Conservation (phyloP, 2,888 invertebrate genomes). For the Cancer borealis region DNA sequence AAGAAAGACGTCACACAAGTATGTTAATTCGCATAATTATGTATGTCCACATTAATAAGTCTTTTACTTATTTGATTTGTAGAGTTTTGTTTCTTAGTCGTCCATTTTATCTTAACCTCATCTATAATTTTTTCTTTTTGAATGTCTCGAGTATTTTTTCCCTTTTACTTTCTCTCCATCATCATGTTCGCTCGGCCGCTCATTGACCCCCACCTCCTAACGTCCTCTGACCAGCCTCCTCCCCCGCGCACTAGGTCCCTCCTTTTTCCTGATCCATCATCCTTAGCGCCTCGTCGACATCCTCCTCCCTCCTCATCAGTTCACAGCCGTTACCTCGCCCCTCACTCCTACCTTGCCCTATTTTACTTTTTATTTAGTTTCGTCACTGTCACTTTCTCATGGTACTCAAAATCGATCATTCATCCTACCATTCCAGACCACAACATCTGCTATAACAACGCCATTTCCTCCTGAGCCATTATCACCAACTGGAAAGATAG, state of each 20-base stretch:
- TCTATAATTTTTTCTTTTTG: not conserved
- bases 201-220: not conserved
- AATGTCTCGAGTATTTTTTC: not conserved
- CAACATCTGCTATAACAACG: not conserved
- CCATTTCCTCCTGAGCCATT: not conserved
- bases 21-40: slow-evolving; percentile 5
- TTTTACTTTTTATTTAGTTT: not conserved
- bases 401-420: not conserved
- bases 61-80: not conserved
- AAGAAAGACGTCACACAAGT: not conserved
- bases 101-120: not conserved
- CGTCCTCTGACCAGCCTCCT: not conserved
- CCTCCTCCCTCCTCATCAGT: slow-evolving; percentile 24
- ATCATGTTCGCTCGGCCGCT: not conserved
- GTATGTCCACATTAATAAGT: not conserved
- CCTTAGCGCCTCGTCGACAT: slow-evolving; percentile 22
- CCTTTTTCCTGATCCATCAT: not conserved
- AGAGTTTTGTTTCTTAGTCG: not conserved
- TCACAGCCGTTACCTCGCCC: not conserved
- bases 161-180: slow-evolving; percentile 10
- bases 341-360: not conserved
- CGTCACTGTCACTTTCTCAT: not conserved
- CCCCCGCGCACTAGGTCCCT: not conserved
- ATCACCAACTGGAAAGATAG: not conserved
- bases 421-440: not conserved